Conservation (phyloP, 2,888 invertebrate species). For the Dryomyza anilis region DNA sequence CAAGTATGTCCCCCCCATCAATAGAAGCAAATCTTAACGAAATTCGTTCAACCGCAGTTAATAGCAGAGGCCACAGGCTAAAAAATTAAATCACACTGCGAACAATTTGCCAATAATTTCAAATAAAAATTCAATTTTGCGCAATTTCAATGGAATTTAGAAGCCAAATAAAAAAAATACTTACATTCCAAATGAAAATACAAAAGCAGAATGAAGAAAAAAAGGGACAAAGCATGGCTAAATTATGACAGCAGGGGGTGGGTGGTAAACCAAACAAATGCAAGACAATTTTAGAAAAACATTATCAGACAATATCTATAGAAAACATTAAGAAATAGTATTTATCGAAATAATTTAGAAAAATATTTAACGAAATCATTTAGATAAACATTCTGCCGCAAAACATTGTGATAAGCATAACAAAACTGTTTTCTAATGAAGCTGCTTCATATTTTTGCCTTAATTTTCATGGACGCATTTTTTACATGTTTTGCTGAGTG, state of each 20-base stretch:
- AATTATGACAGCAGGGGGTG: background rate
- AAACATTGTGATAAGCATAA: slow-evolving; percentile 3
- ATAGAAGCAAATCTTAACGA: background rate
- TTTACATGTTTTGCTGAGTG: background rate
- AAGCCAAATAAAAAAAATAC: background rate
- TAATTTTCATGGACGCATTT: background rate
- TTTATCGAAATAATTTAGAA: background rate
- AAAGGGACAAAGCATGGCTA: background rate
- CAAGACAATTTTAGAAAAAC: too few species aligned
- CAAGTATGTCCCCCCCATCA: too few species aligned
- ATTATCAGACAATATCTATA: too few species aligned
- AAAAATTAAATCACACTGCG: slow-evolving; percentile 20
- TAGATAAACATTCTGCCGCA: too few species aligned
- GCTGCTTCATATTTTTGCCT: background rate
- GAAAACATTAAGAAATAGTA: background rate
- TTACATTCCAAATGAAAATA: background rate
- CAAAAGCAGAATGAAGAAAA: background rate
- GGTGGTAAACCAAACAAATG: too few species aligned
- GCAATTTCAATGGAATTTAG: slow-evolving; percentile 11
- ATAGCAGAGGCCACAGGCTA: slow-evolving; percentile 15
- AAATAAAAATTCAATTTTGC: slow-evolving; percentile 17
- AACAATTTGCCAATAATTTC: slow-evolving; percentile 24
- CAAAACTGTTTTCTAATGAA: slow-evolving; percentile 15
- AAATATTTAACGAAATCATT: too few species aligned
- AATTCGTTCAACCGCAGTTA: slow-evolving; percentile 5